Conservation (phyloP, 2,888 invertebrate genomes). For the Eupithecia subfuscata region DNA sequence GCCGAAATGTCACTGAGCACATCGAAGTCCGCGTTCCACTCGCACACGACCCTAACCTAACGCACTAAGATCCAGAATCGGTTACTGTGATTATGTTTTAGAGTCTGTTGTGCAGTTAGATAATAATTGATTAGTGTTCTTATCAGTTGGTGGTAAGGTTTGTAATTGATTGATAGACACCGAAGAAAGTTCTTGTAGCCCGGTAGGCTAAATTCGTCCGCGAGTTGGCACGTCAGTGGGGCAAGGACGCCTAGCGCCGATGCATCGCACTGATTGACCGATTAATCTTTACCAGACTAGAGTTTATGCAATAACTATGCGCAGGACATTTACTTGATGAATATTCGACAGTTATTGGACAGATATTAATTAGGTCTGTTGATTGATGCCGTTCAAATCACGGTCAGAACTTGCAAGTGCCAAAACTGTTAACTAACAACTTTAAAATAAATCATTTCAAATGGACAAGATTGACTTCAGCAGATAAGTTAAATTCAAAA, state of each 20-base stretch:
- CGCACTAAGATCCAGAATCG: conserved; percentile 57
- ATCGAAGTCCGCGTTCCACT: conserved; percentile 66
- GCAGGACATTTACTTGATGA: conserved; percentile 24
- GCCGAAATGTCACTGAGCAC: conserved; percentile 73
- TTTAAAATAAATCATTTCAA: neutral
- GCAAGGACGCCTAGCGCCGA: conserved; percentile 79
- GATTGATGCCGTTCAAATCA: conserved; percentile 7
- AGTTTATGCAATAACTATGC: conserved; percentile 40
- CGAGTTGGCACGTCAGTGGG: conserved; percentile 76
- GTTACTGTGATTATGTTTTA: conserved; percentile 52
- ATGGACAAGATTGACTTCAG: neutral
- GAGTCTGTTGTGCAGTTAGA: conserved; percentile 51
- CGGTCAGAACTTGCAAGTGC: conserved; percentile 9
- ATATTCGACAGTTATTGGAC: conserved; percentile 25
- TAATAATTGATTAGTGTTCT: conserved; percentile 49
- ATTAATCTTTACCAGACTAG: conserved; percentile 71
- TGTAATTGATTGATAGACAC: conserved; percentile 60
- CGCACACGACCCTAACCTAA: conserved; percentile 46
- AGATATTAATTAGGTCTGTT: conserved; percentile 18
- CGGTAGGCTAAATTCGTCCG: conserved; percentile 77
- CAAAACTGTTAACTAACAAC: conserved; percentile 6
- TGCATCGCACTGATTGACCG: conserved; percentile 79
- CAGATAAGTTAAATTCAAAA: neutral
- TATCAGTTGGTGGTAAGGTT: conserved; percentile 59
- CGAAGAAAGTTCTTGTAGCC: conserved; percentile 70